Evolutionary conservation across 2,797 vertebrate species (phyloP).

Genomic region (Sorex maritimensis): DNA sequence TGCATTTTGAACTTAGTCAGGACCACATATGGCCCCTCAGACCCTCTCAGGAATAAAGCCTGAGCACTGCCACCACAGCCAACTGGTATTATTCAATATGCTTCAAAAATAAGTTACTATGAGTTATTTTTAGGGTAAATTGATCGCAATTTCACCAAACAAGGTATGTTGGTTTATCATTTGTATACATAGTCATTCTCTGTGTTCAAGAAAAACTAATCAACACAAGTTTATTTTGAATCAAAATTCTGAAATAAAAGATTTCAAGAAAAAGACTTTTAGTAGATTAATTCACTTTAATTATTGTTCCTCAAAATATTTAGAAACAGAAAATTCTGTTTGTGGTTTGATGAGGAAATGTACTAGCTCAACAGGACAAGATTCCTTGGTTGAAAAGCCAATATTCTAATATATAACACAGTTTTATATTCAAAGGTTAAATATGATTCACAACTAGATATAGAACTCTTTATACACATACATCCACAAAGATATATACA

Average conservation of each 20-base stretch:
- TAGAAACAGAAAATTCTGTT: no score
- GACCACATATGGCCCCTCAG: no score
- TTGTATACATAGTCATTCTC: background rate
- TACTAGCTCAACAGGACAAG: constrained; percentile 7
- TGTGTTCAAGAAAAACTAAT: background rate
- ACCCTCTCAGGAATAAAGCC: no score
- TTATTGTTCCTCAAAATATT: background rate
- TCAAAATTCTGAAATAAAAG: background rate
- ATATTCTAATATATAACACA: constrained; percentile 14
- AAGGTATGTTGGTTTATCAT: constrained; percentile 30
- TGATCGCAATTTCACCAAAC: background rate
- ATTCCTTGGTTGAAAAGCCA: constrained; percentile 45
- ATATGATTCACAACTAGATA: background rate
- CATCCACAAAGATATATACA: background rate
- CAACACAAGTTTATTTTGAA: constrained; percentile 41
- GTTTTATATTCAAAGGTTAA: constrained; percentile 62
- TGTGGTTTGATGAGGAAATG: background rate
- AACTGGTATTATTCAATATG: background rate
- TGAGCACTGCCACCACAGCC: no score
- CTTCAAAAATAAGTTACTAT: constrained; percentile 9
- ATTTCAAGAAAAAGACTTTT: background rate
- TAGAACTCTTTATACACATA: background rate
- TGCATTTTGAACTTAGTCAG: no score
- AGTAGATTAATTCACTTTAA: background rate
- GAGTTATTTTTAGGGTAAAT: constrained; percentile 18